Evolutionary conservation across 2,797 vertebrate species (phyloP).

Genomic region (Gephyroberyx darwinii): DNA sequence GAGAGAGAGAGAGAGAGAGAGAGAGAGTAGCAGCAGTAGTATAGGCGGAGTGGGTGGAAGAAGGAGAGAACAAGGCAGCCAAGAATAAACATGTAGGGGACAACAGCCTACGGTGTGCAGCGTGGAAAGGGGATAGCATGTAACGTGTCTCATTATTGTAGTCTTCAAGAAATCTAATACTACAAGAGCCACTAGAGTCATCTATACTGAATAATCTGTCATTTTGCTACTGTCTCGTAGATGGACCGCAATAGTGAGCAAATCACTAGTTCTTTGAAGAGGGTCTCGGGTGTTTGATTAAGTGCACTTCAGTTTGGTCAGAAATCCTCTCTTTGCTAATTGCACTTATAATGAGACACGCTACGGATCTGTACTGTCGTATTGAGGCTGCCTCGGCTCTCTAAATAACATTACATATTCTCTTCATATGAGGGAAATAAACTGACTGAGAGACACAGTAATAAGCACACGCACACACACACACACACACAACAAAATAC

Average conservation of each 20-base stretch:
- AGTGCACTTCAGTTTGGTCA: slow-evolving; percentile 65
- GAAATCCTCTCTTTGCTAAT: slow-evolving; percentile 68
- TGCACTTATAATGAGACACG: slow-evolving; percentile 49
- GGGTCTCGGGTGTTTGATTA: slow-evolving; percentile 66
- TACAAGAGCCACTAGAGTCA: background rate
- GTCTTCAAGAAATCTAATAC: slow-evolving; percentile 14
- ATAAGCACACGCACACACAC: background rate
- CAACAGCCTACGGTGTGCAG: background rate
- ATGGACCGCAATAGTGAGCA: slow-evolving; percentile 15
- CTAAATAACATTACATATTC: slow-evolving; percentile 49
- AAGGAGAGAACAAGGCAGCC: too few species aligned
- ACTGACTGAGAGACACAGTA: slow-evolving; percentile 26
- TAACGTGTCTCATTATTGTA: background rate
- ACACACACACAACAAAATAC: slow-evolving; percentile 21
- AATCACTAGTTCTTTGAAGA: slow-evolving; percentile 49
- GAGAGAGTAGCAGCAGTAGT: background rate
- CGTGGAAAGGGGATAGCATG: background rate
- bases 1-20: background rate
- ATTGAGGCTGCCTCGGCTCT: slow-evolving; percentile 37
- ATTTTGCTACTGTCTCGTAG: slow-evolving; percentile 4
- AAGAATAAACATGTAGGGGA: background rate
- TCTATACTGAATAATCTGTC: slow-evolving; percentile 27
- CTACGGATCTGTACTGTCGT: slow-evolving; percentile 36
- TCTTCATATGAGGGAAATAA: slow-evolving; percentile 51
- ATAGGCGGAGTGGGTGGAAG: too few species aligned